These are phyloP conservation scores for Drosophila leontia DNA, from an alignment of 1,140 invertebrate genomes.

Conservation along the genomic window DNA sequence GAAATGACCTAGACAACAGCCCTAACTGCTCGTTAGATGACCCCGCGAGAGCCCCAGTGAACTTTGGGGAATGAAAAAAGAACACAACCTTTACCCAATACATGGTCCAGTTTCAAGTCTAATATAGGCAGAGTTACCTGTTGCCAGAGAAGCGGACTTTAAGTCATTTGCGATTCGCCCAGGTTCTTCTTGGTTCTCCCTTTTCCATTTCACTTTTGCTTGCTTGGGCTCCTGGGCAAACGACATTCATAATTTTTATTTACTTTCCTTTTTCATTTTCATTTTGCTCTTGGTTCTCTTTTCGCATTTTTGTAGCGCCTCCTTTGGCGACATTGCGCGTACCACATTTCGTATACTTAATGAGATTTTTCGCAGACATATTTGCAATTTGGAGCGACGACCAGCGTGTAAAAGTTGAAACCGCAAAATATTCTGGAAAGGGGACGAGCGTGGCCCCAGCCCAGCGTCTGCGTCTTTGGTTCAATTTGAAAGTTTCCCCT, in stretches of 20 bases:
- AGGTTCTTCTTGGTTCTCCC: conserved; percentile 17
- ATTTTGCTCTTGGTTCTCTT: conserved; percentile 15
- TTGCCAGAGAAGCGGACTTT: conserved; percentile 43
- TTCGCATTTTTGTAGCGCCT: conserved; percentile 52
- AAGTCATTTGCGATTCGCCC: conserved; percentile 27
- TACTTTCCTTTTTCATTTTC: conserved; percentile 63
- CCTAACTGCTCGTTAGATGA: conserved; percentile 66
- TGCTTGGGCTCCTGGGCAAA: conserved; percentile 36
- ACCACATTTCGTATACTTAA: conserved; percentile 74
- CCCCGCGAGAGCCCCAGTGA: conserved; percentile 13
- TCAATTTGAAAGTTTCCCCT: conserved; percentile 78
- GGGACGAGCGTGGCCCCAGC: conserved; percentile 5
- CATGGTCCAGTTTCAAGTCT: conserved; percentile 11
- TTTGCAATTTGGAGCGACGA: conserved; percentile 68
- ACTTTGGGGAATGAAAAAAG: conserved; percentile 35
- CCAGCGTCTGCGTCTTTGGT: conserved; percentile 37
- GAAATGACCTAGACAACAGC: conserved; percentile 64
- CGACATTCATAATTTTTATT: conserved; percentile 80
- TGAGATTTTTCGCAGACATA: conserved; percentile 79
- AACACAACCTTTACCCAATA: conserved; percentile 57
- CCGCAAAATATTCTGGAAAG: conserved; percentile 67
- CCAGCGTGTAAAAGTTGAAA: conserved; percentile 59
- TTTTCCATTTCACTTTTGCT: conserved; percentile 21
- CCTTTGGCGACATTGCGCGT: conserved; percentile 35
- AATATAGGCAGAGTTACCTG: conserved; percentile 51